Evolutionary conservation across 2,113 vertebrate species (phyloP).

Genomic region (Gasterosteus nipponicus): DNA sequence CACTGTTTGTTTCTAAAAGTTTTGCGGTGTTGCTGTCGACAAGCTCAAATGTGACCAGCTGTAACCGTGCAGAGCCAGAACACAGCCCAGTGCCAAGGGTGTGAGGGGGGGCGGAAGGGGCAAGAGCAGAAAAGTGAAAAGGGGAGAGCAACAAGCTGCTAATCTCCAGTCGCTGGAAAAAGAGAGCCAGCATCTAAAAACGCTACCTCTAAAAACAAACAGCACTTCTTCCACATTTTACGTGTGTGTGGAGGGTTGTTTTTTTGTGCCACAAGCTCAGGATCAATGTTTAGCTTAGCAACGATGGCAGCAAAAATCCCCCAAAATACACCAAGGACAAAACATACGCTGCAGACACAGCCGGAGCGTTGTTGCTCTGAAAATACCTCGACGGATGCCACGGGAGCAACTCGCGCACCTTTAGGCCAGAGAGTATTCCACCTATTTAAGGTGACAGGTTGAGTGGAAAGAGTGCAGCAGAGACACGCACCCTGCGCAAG

Average conservation of each 20-base stretch:
- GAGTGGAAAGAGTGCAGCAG: constrained; percentile 31
- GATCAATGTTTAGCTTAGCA: constrained; percentile 65
- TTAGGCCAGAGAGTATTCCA: constrained; percentile 39
- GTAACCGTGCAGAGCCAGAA: constrained; percentile 26
- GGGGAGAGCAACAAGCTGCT: constrained; percentile 61
- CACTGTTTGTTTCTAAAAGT: constrained; percentile 70
- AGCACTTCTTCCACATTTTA: constrained; percentile 24
- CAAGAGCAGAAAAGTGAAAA: constrained; percentile 51
- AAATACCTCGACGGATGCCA: constrained; percentile 35
- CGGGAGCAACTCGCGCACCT: constrained; percentile 37
- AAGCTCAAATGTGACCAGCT: constrained; percentile 37
- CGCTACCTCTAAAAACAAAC: constrained; percentile 43
- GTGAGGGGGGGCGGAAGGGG: constrained; percentile 12
- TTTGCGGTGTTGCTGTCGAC: constrained; percentile 63
- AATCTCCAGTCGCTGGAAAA: constrained; percentile 40
- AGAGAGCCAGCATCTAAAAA: constrained; percentile 38
- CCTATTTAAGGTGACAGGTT: constrained; percentile 47
- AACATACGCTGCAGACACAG: constrained; percentile 38
- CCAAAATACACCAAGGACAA: constrained; percentile 11
- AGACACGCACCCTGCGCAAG: constrained; percentile 29
- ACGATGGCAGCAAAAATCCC: constrained; percentile 26
- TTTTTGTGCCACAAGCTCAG: constrained; percentile 10
- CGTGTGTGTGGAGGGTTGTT: constrained; percentile 14
- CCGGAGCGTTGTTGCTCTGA: constrained; percentile 23
- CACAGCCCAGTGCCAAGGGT: constrained; percentile 36